Evolutionary conservation across 2,797 vertebrate genomes (phyloP).

Genomic region (Myoxocephalus aenaeus): DNA sequence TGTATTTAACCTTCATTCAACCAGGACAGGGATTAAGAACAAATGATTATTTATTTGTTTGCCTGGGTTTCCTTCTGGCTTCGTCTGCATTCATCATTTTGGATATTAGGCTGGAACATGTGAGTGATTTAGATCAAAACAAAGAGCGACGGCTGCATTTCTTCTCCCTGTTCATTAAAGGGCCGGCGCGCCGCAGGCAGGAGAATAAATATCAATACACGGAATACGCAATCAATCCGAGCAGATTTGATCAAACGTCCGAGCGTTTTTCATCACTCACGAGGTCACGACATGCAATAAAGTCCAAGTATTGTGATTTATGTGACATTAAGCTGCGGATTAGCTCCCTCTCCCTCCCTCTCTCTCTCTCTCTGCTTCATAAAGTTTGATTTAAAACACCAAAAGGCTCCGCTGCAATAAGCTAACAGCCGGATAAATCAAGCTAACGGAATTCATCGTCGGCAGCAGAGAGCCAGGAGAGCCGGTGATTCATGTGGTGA

Average conservation of each 20-base stretch:
- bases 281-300: constrained; percentile 14
- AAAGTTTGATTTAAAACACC: not conserved
- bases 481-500: constrained; percentile 40
- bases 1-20: not conserved
- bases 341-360: not conserved
- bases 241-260: constrained; percentile 33
- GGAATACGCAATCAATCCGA: constrained; percentile 2
- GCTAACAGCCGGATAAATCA: constrained; percentile 66
- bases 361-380: too few relatives aligned
- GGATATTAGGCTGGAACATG: not conserved
- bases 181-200: constrained; percentile 2
- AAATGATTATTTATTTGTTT: not conserved
- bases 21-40: not conserved
- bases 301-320: constrained; percentile 24
- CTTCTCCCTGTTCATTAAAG: not conserved
- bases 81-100: not conserved
- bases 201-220: constrained; percentile 27
- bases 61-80: not conserved
- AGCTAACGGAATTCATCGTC: constrained; percentile 43
- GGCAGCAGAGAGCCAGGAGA: constrained; percentile 9
- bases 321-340: constrained; percentile 21
- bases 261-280: constrained; percentile 8
- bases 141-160: not conserved
- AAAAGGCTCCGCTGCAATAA: constrained; percentile 50
- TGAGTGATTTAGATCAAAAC: not conserved